These are phyloP conservation scores for Acleris laterana DNA, from an alignment of 2,888 invertebrate species.

Conservation along the genomic window DNA sequence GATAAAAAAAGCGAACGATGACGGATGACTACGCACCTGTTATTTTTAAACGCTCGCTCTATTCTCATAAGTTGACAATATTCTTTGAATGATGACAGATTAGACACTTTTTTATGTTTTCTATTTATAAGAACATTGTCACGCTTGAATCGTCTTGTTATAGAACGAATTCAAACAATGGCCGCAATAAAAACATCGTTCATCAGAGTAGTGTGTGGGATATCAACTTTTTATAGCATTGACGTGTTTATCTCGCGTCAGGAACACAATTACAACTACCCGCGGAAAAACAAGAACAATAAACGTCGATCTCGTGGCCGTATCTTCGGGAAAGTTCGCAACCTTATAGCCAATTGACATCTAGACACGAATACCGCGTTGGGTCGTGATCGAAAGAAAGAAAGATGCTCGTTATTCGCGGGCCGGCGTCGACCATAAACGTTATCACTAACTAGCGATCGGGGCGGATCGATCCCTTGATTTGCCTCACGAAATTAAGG, in stretches of 20 bases:
- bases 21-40: conserved; percentile 40
- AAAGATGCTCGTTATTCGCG: conserved; percentile 69
- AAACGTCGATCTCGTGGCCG: conserved; percentile 44
- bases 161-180: conserved; percentile 10
- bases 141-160: conserved; percentile 14
- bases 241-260: conserved; percentile 57
- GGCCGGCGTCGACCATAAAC: conserved; percentile 74
- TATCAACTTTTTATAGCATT: conserved; percentile 42
- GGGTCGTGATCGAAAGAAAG: conserved; percentile 79
- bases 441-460: conserved; percentile 81
- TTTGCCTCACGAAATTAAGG: conserved; percentile 83
- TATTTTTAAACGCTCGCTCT: conserved; percentile 37
- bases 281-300: conserved; percentile 59
- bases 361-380: conserved; percentile 70
- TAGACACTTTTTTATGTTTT: conserved; percentile 13
- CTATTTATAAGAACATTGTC: conserved; percentile 1
- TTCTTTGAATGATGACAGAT: conserved; percentile 32
- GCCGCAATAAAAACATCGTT: conserved; percentile 11
- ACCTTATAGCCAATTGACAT: conserved; percentile 80
- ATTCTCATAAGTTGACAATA: conserved; percentile 34
- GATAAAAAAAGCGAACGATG: conserved; percentile 39
- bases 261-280: conserved; percentile 56
- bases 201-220: conserved; percentile 29
- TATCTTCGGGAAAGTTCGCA: conserved; percentile 62
- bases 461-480: conserved; percentile 80